Conservation (phyloP, 2,113 vertebrate species). For the Mus pahari region DNA sequence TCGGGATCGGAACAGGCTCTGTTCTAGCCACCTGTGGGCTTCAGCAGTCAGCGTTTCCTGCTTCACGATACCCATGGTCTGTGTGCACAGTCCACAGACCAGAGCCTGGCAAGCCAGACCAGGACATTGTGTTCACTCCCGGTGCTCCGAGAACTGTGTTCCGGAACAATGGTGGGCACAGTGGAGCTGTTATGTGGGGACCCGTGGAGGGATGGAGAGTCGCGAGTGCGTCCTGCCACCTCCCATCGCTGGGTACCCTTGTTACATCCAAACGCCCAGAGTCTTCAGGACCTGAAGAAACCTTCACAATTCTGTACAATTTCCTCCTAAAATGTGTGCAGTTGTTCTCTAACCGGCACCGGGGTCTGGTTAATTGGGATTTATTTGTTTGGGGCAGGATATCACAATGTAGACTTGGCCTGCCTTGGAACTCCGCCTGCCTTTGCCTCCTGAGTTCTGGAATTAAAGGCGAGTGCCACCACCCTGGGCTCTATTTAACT, state of each 20-base stretch:
- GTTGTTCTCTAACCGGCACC: not conserved
- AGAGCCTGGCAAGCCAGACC: not conserved
- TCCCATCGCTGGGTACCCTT: not conserved
- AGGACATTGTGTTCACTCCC: not conserved
- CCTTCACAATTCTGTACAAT: not conserved
- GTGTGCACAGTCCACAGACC: not conserved
- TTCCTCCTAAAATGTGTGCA: not conserved
- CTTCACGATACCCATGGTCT: not conserved
- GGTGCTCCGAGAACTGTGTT: not conserved
- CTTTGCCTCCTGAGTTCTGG: not conserved
- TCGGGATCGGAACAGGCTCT: not conserved
- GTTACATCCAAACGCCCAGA: not conserved
- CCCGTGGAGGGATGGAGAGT: not conserved
- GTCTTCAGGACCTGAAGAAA: no score
- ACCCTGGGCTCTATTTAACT: not conserved
- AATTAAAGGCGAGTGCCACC: not conserved
- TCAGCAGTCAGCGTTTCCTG: not conserved
- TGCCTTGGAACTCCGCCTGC: not conserved
- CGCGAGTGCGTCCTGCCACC: not conserved
- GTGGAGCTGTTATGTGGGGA: not conserved
- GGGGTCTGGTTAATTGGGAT: not conserved
- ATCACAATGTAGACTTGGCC: not conserved
- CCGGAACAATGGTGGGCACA: rapidly evolving
- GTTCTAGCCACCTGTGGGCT: not conserved
- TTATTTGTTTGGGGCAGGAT: not conserved